Evolutionary conservation across 1,140 invertebrate species (phyloP).

Genomic region (Microplitis demolitor): DNA sequence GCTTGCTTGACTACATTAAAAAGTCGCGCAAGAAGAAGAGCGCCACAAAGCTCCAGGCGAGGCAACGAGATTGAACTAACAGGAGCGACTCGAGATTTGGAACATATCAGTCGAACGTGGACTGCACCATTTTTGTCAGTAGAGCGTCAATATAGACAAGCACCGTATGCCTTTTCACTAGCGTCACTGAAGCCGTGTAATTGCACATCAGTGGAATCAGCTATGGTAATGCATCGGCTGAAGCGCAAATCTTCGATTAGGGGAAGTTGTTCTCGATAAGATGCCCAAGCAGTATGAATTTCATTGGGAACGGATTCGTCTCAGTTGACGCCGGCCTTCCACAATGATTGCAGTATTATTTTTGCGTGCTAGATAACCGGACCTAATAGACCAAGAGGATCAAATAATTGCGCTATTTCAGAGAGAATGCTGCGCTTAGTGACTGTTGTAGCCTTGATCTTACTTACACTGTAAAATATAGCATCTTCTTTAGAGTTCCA

Average conservation of each 20-base stretch:
- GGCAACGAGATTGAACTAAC: conserved; percentile 16
- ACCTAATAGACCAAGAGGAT: neutral
- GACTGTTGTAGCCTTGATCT: neutral
- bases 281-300: conserved; percentile 37
- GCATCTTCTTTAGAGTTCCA: neutral
- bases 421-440: conserved; percentile 12
- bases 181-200: conserved; percentile 51
- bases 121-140: neutral
- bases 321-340: too few relatives aligned
- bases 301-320: too few relatives aligned
- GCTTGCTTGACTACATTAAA: neutral
- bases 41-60: conserved; percentile 24
- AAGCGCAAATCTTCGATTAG: neutral
- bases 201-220: neutral
- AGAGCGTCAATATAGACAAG: conserved; percentile 31
- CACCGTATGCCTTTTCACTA: conserved; percentile 42
- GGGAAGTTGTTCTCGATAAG: conserved; percentile 13
- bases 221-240: neutral
- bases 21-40: too few relatives aligned
- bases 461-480: neutral
- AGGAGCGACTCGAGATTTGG: conserved; percentile 21
- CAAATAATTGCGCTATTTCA: neutral
- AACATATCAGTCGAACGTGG: neutral
- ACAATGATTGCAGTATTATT: too few relatives aligned
- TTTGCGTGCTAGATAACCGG: too few relatives aligned